Evolutionary conservation across 64 coral and sea anemone species (phyloP).

Genomic region (Platygyra sinensis): DNA sequence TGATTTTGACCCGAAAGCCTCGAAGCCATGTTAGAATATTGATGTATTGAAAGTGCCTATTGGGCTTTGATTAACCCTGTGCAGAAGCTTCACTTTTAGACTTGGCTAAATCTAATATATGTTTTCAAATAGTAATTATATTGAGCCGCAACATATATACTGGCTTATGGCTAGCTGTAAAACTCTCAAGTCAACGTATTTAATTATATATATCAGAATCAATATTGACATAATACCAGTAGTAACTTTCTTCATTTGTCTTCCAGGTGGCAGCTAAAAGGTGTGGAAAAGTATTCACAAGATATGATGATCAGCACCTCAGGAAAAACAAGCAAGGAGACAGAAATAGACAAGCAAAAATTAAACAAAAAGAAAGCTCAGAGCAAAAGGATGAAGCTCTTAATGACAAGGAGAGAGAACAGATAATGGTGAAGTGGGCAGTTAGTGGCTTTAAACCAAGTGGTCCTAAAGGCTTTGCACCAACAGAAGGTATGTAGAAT

Average conservation of each 20-base stretch:
- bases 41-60: too few species aligned
- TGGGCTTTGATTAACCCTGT: too few species aligned
- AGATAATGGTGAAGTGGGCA: constrained; percentile 81
- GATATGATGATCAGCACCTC: not conserved
- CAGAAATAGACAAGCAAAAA: constrained; percentile 25
- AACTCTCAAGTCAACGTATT: too few species aligned
- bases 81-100: too few species aligned
- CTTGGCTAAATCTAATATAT: too few species aligned
- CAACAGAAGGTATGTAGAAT: constrained; percentile 53
- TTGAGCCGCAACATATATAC: too few species aligned
- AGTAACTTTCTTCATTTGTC: not conserved
- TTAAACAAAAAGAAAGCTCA: not conserved
- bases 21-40: too few species aligned
- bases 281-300: constrained; percentile 44
- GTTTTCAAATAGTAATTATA: too few species aligned
- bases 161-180: too few species aligned
- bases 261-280: constrained; percentile 49
- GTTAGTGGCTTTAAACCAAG: constrained; percentile 60
- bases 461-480: constrained; percentile 68
- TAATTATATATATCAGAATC: too few species aligned
- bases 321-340: not conserved
- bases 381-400: constrained; percentile 48
- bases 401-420: constrained; percentile 53
- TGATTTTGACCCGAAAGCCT: too few species aligned
- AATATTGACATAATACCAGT: too few species aligned